phyloP scores from a whole-genome alignment of 2,797 vertebrate genomes.

The Gambusia yucatana region DNA sequence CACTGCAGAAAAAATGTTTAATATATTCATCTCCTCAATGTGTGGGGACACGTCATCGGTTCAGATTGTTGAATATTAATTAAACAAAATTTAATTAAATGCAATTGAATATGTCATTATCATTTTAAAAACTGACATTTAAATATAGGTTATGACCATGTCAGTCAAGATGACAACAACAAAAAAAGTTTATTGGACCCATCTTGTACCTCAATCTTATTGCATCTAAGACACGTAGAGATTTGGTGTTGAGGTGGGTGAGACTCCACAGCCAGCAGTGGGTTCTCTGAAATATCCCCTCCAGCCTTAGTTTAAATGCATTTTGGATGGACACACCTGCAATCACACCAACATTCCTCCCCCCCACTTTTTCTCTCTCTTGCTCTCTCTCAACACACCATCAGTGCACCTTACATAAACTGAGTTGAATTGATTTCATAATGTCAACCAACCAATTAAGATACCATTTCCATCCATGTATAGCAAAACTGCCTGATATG shows the following conservation, averaged over 20 bases:
- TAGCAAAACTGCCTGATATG: background rate
- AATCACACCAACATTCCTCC: background rate
- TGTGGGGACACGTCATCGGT: too few relatives aligned
- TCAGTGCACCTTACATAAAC: background rate
- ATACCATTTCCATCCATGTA: background rate
- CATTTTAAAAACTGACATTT: too few relatives aligned
- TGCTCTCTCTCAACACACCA: too few relatives aligned
- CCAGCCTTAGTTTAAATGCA: background rate
- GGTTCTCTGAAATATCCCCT: background rate
- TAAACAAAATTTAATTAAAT: too few relatives aligned
- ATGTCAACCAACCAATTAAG: background rate
- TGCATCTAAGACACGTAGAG: background rate
- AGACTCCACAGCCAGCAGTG: background rate
- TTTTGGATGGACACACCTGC: background rate
- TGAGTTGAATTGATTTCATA: background rate
- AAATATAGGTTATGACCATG: too few relatives aligned
- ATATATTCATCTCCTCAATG: too few relatives aligned
- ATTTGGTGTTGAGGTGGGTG: background rate
- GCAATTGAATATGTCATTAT: too few relatives aligned
- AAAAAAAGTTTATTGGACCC: too few relatives aligned
- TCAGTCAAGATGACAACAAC: too few relatives aligned
- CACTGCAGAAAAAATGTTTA: too few relatives aligned
- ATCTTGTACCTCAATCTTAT: background rate
- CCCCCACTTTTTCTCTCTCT: background rate
- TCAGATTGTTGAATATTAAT: too few relatives aligned